These are phyloP conservation scores for Crenuchus spilurus DNA, from an alignment of 2,797 vertebrate species.

Conservation along the genomic window DNA sequence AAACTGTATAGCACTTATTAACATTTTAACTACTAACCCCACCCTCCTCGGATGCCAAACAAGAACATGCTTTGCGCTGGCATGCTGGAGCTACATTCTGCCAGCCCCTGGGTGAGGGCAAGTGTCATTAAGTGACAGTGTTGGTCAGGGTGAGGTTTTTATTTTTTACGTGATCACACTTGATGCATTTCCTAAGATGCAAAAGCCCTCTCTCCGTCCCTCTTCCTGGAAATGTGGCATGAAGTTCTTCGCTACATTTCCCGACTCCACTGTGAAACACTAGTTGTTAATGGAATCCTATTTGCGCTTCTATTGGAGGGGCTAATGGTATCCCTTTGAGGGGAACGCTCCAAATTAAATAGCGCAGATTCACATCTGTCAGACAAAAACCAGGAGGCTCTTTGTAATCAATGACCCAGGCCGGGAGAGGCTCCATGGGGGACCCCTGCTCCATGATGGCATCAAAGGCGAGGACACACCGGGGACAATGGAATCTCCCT, in stretches of 20 bases:
- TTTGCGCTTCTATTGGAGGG: conserved; percentile 83
- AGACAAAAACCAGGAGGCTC: conserved; percentile 85
- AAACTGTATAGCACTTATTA: conserved; percentile 87
- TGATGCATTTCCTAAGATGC: conserved; percentile 45
- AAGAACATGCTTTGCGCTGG: conserved; percentile 80
- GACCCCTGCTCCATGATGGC: conserved; percentile 71
- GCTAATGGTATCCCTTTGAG: conserved; percentile 84
- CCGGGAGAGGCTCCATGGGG: conserved; percentile 77
- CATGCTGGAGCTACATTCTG: conserved; percentile 70
- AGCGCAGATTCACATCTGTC: conserved; percentile 87
- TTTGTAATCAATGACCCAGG: conserved; percentile 87
- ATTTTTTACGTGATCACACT: conserved; percentile 31
- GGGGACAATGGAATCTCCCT: conserved; percentile 78
- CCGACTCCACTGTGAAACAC: conserved; percentile 56
- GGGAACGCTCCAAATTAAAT: conserved; percentile 86
- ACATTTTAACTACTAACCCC: conserved; percentile 87
- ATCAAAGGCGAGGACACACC: conserved; percentile 76
- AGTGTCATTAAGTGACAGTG: conserved; percentile 61
- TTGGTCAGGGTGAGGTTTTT: conserved; percentile 25
- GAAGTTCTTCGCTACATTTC: conserved; percentile 52
- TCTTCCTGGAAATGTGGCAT: conserved; percentile 34
- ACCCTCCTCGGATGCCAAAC: conserved; percentile 82
- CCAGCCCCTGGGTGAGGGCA: conserved; percentile 70
- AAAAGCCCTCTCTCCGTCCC: conserved; percentile 38
- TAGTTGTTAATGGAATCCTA: conserved; percentile 81